Percentiles rank a stretch among this genome's conserved stretches.
These are phyloP conservation scores for Pristis pectinata DNA, from an alignment of 2,797 vertebrate species.

Conservation along the genomic window DNA sequence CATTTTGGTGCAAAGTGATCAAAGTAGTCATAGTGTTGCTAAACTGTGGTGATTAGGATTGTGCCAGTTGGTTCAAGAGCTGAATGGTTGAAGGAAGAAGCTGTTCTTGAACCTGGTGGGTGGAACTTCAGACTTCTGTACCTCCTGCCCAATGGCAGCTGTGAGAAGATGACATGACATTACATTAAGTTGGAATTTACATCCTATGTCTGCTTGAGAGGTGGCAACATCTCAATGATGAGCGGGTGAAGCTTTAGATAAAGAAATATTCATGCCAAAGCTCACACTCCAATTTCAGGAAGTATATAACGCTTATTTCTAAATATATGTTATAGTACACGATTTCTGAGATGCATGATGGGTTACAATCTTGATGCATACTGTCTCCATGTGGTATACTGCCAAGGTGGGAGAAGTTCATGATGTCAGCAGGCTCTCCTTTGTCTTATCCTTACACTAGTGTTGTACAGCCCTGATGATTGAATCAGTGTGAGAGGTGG, in stretches of 20 bases:
- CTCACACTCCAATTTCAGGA: background rate
- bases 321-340: background rate
- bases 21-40: too few species aligned
- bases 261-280: background rate
- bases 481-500: background rate
- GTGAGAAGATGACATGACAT: too few species aligned
- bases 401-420: background rate
- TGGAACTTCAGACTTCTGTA: too few species aligned
- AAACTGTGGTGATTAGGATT: too few species aligned
- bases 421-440: background rate
- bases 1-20: too few species aligned
- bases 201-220: background rate
- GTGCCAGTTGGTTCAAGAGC: too few species aligned
- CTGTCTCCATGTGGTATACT: background rate
- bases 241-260: background rate
- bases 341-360: background rate
- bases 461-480: background rate
- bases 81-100: too few species aligned
- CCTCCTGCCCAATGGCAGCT: too few species aligned
- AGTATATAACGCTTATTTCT: background rate
- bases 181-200: background rate
- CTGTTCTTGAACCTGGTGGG: too few species aligned
- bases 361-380: background rate
- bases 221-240: background rate
- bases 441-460: background rate